Conservation (phyloP, 2,797 vertebrate genomes). For the Trachops cirrhosus region DNA sequence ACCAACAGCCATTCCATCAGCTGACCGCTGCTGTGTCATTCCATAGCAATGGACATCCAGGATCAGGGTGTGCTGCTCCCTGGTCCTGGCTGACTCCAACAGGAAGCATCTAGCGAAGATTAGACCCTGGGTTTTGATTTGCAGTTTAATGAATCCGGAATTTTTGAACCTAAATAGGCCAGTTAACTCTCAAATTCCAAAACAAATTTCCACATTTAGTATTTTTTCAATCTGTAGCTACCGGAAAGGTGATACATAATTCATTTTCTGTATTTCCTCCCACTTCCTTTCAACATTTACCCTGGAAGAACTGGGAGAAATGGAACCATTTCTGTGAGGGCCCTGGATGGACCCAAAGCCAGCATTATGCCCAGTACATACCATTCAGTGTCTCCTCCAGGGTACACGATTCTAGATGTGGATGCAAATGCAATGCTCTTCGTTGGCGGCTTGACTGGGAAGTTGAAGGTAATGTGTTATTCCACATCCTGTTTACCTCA, state of each 20-base stretch:
- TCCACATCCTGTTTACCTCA: background rate
- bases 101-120: background rate
- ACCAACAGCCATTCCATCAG: background rate
- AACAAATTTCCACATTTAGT: background rate
- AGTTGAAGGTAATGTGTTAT: constrained; percentile 87
- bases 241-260: background rate
- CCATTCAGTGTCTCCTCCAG: constrained; percentile 89
- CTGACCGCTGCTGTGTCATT: background rate
- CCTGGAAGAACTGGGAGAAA: constrained; percentile 92
- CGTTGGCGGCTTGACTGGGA: constrained; percentile 94
- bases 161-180: background rate
- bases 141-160: background rate
- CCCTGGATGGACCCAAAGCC: constrained; percentile 93
- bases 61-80: background rate
- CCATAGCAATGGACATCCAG: background rate
- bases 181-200: background rate
- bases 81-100: background rate
- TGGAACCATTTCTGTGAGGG: constrained; percentile 92
- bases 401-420: constrained; percentile 95
- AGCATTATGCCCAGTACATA: constrained; percentile 88
- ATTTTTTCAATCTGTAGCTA: background rate
- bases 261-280: constrained; percentile 6
- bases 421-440: constrained; percentile 96
- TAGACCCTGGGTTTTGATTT: background rate
- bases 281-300: background rate